A percentile compares a stretch with the other conserved stretches of the same genome.
phyloP scores from a whole-genome alignment of 2,888 invertebrate species.

The Papilio demoleus region DNA sequence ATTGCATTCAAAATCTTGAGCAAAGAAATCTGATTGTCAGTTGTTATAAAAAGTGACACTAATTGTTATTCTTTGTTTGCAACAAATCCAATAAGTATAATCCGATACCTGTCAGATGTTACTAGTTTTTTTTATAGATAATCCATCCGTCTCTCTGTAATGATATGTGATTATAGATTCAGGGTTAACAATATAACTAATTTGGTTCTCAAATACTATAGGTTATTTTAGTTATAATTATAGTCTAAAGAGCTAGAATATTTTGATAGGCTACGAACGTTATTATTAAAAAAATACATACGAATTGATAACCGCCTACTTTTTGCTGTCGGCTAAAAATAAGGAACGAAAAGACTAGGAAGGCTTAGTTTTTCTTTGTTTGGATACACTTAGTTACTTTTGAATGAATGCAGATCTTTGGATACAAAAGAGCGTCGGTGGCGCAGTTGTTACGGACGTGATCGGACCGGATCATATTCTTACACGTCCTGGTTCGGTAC shows the following conservation, averaged over 20 bases:
- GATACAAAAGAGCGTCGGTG: no score
- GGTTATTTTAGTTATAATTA: slow-evolving; percentile 9
- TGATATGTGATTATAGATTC: slow-evolving; percentile 35
- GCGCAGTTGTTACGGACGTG: no score
- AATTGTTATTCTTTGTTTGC: slow-evolving; percentile 37
- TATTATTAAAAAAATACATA: no score
- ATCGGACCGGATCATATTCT: no score
- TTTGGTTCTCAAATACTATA: neutral
- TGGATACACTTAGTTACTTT: no score
- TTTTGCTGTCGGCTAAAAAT: no score
- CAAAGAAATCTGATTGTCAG: slow-evolving; percentile 21
- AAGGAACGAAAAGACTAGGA: neutral
- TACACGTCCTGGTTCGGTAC: no score
- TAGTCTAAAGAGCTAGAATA: neutral
- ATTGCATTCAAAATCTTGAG: slow-evolving; percentile 10
- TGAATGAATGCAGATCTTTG: no score
- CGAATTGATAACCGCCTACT: neutral
- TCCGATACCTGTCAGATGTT: slow-evolving; percentile 38
- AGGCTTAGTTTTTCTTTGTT: no score
- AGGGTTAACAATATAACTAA: slow-evolving; percentile 9
- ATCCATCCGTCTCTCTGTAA: slow-evolving; percentile 35
- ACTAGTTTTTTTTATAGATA: slow-evolving; percentile 30
- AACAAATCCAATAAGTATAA: slow-evolving; percentile 28
- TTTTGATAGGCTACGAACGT: neutral
- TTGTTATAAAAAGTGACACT: slow-evolving; percentile 21